Evolutionary conservation across 2,797 vertebrate species (phyloP), one percentile per base, ranked within the genome.

Genomic region (Thripadectes ignobilis): DNA sequence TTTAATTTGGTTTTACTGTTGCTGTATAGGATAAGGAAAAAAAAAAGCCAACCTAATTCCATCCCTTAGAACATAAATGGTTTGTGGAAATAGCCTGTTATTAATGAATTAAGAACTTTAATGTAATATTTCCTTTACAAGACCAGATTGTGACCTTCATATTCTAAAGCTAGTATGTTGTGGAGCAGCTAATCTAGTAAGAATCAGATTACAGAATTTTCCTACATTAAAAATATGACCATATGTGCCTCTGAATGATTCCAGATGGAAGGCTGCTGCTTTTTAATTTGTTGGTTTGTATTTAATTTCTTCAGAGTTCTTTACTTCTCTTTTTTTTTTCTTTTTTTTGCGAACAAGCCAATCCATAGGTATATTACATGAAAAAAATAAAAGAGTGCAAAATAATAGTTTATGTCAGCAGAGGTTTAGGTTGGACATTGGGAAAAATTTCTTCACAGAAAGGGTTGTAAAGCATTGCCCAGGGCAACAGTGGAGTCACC

Each of bases 191-290:
- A 85, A 58, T 96, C 39, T 95, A 96, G 59, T 67, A 85, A 77
- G 81, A 95, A 93, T 97, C 95, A 65, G 72, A 77, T 98, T 97
- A 94, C 95, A 89, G 89, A 96, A 89, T 97, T 97, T 95, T 96
- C 97, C 83, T 94, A 12, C 54, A 17, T 85, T 76, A 92, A 93
- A 96, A 90, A 69, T 89, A 76, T 66, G 87, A 92, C 94, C 89
- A 73, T 96, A 94, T 92, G 91, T 97, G 90, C 95, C 94, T 95
- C 90, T 97, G 96, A 98, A 95, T 94, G 92, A 93, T 97, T 98
- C 98, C 98, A 98, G 97, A 98, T 98, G 98, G 96, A 96, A 96
- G 92, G 92, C 94, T 97, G 93, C 86, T 97, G 85, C 75, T 96
- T 89, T 92, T 58, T 92, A 96, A 82, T 95, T 96, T 6, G 16